A percentile compares a stretch with the other conserved stretches of the same genome.
phyloP scores from a whole-genome alignment of 2,113 vertebrate species.

The Lepus europaeus region DNA sequence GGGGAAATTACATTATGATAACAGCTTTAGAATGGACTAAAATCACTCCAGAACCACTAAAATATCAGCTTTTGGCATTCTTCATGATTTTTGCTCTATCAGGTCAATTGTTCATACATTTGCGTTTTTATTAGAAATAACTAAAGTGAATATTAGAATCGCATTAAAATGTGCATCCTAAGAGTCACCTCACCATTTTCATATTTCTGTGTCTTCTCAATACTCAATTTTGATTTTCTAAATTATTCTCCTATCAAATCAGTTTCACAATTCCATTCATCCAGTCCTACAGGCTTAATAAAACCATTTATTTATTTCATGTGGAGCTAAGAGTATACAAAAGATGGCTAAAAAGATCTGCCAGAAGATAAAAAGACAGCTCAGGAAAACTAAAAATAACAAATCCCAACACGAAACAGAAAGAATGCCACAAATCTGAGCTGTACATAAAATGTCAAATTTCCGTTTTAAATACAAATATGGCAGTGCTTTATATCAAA shows the following conservation, averaged over 20 bases:
- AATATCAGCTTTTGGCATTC: conserved; percentile 65
- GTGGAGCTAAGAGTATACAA: conserved; percentile 66
- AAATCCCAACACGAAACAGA: conserved; percentile 61
- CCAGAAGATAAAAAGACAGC: conserved; percentile 72
- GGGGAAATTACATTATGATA: conserved; percentile 14
- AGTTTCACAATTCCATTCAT: conserved; percentile 75
- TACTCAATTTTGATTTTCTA: conserved; percentile 48
- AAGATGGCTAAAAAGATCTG: conserved; percentile 64
- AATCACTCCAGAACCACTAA: conserved; percentile 51
- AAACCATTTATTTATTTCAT: conserved; percentile 60
- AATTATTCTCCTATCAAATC: conserved; percentile 72
- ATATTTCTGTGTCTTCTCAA: conserved; percentile 71
- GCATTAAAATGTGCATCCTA: conserved; percentile 9
- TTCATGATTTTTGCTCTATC: conserved; percentile 54
- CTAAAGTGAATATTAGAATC: conserved; percentile 49
- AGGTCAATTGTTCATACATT: conserved; percentile 46
- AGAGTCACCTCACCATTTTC: conserved; percentile 57
- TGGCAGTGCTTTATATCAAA: conserved; percentile 84
- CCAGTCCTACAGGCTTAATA: conserved; percentile 76
- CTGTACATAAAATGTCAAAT: conserved; percentile 80
- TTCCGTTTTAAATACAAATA: conserved; percentile 84
- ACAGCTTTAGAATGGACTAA: conserved; percentile 49
- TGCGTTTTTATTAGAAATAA: conserved; percentile 49
- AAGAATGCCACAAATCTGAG: conserved; percentile 76
- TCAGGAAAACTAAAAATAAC: conserved; percentile 75